Percentiles rank a stretch among this genome's conserved stretches.
phyloP scores from a whole-genome alignment of 2,888 invertebrate species.

The Hypercompe scribonia region DNA sequence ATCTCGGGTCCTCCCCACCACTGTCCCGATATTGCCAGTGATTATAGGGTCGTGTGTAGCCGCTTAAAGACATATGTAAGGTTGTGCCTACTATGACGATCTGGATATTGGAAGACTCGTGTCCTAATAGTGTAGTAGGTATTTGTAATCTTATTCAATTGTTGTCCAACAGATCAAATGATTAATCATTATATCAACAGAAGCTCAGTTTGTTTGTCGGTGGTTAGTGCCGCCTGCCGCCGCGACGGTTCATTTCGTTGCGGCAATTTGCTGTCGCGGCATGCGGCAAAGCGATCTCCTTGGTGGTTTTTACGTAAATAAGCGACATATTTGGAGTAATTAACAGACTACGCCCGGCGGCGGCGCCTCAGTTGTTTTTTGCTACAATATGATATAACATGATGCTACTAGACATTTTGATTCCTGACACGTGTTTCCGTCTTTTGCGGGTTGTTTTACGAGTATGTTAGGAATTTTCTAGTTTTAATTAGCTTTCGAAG shows the following conservation, averaged over 20 bases:
- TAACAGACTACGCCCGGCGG: constrained; percentile 72
- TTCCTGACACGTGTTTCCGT: constrained; percentile 55
- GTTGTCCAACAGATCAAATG: constrained; percentile 17
- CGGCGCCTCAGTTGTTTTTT: constrained; percentile 65
- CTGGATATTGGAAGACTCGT: background rate
- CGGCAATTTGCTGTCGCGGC: constrained; percentile 65
- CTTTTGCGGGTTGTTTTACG: constrained; percentile 48
- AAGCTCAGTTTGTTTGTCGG: constrained; percentile 52
- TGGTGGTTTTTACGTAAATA: constrained; percentile 53
- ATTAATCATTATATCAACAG: constrained; percentile 44
- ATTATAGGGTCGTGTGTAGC: too few species aligned
- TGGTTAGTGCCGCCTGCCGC: constrained; percentile 57
- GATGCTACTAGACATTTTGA: constrained; percentile 41
- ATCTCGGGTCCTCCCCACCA: too few species aligned
- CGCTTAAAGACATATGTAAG: too few species aligned
- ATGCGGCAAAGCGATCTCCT: constrained; percentile 9
- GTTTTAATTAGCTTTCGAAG: constrained; percentile 42
- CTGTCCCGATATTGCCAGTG: too few species aligned
- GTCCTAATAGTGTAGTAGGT: background rate
- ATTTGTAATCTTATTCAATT: background rate
- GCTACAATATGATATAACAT: constrained; percentile 28
- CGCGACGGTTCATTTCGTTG: constrained; percentile 68
- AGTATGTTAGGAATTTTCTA: constrained; percentile 48
- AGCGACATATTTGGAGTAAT: constrained; percentile 81
- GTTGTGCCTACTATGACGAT: too few species aligned